phyloP scores from a whole-genome alignment of 2,113 vertebrate species.

The Paramormyrops kingsleyae region DNA sequence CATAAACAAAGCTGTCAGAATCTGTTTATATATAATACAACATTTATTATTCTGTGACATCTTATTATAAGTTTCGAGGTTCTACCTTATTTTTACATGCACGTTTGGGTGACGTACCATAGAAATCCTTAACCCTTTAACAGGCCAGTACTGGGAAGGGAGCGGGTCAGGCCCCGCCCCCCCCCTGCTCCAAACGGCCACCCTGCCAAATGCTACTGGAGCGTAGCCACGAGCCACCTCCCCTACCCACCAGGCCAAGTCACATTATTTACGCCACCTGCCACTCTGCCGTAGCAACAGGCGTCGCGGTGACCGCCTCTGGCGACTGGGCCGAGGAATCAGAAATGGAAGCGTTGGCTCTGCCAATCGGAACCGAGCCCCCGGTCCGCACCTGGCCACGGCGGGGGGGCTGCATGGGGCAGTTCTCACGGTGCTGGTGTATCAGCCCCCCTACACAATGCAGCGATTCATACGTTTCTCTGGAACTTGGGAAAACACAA shows the following conservation, averaged over 20 bases:
- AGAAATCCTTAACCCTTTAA: not conserved
- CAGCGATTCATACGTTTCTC: not conserved
- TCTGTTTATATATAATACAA: not conserved
- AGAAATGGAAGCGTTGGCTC: not conserved
- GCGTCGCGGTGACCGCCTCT: not conserved
- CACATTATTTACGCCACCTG: not conserved
- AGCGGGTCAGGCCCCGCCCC: not conserved
- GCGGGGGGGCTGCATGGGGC: not conserved
- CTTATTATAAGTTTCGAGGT: not conserved
- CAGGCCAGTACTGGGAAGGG: not conserved
- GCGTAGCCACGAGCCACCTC: not conserved
- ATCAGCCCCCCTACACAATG: not conserved
- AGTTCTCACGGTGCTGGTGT: not conserved
- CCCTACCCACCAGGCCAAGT: not conserved
- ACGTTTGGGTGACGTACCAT: not conserved
- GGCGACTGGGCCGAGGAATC: not conserved
- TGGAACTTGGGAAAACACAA: not conserved
- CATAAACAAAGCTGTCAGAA: not conserved
- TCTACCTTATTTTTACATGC: not conserved
- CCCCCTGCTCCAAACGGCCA: not conserved
- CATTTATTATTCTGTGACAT: not conserved
- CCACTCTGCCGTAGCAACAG: not conserved
- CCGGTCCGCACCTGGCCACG: not conserved
- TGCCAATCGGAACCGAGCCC: not conserved
- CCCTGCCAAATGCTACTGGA: not conserved